Base-by-base conservation (phyloP, 2,797 vertebrate species). In the Eulemur albifrons region DNA sequence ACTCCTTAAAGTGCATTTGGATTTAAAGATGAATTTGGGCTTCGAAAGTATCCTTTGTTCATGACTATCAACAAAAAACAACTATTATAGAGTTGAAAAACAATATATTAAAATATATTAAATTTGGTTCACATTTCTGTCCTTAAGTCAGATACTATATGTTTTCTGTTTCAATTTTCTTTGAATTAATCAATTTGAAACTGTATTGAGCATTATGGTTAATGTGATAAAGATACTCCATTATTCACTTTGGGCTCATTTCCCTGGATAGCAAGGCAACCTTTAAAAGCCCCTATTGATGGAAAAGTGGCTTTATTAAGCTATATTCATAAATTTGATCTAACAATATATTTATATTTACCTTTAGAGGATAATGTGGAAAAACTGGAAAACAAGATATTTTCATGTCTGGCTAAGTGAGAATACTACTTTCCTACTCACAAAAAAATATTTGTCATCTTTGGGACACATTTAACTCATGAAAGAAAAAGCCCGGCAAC, bases 11-110 rank as follows among this genome's bases (percentile, higher is more conserved):
- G 59, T 81, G 7, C 27, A 50, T 83, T 94, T 96, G 35, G 52
- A 88, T 77, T 95, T 90, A 76, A 96, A 92, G 85, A 90, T 65
- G 13, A 85, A 82, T 12, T 77, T 95, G 80, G 21, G 8, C 35
- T 95, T 92, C n/a, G 50, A 40, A 83, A 50, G 9, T 43, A 83
- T 86, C 23, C 18, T 86, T 86, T 92, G 7, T 95, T 96, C 0
- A 40, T 73, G 17, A 61, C 40, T 48, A 93, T 45, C 38, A 59
- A 79, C 27, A 87, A 81, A 50, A 59, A 61, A 15, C 23, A 84
- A 91, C 63, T 17, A 32, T 43, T 75, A 57, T 72, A 72, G 40
- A 88, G 11, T 94, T 95, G 57, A 63, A 92, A 90, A 85, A 45
- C 4, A 83, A 57, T 89, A n/a, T 72, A 20, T 69, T 81, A 76